Percentiles rank a stretch among this genome's conserved stretches.
phyloP scores from a whole-genome alignment of 2,797 vertebrate species.

The Manis crassicaudata region DNA sequence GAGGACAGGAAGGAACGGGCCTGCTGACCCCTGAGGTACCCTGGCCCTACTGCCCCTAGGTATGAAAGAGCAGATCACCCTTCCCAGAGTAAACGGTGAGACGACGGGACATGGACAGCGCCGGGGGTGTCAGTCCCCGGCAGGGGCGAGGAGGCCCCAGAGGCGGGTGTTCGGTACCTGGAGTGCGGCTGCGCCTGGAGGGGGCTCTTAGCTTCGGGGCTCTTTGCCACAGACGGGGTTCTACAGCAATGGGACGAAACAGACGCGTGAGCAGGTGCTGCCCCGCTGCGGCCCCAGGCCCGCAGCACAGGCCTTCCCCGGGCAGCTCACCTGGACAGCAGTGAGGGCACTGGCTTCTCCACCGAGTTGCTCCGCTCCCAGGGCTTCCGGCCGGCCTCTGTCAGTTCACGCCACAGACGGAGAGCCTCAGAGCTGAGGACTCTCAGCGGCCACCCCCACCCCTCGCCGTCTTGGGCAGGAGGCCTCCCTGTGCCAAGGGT shows the following conservation, averaged over 20 bases:
- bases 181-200: slow-evolving; percentile 88
- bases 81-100: slow-evolving; percentile 77
- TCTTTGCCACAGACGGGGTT: slow-evolving; percentile 88
- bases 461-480: background rate
- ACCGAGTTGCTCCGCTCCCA: slow-evolving; percentile 98
- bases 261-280: slow-evolving; percentile 77
- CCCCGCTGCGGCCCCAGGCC: background rate
- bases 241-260: slow-evolving; percentile 88
- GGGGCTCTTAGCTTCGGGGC: slow-evolving; percentile 90
- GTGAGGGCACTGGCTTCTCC: slow-evolving; percentile 93
- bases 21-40: background rate
- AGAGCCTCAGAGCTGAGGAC: background rate
- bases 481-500: background rate
- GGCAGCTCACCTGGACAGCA: slow-evolving; percentile 94
- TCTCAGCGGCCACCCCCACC: rapidly evolving
- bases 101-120: slow-evolving; percentile 53
- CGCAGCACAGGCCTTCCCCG: rapidly evolving
- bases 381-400: slow-evolving; percentile 96
- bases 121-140: slow-evolving; percentile 54
- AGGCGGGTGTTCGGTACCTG: slow-evolving; percentile 85
- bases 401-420: background rate
- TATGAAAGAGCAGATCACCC: slow-evolving; percentile 37
- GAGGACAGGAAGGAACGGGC: background rate
- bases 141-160: background rate
- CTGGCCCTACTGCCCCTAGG: background rate